Evolutionary conservation across 64 coral and sea anemone genomes (phyloP).

Genomic region (Stylophora pistillata): DNA sequence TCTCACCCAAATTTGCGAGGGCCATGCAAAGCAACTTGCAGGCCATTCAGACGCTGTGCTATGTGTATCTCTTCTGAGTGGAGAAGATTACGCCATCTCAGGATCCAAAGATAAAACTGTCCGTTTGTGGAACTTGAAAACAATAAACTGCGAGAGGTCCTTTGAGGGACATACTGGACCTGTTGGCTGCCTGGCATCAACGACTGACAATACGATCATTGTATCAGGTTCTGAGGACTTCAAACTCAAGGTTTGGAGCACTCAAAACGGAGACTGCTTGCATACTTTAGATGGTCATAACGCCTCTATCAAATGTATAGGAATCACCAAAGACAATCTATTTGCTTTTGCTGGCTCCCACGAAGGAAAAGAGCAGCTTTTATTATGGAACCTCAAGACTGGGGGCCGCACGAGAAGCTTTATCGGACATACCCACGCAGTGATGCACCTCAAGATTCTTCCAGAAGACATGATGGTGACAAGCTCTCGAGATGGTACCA

Average conservation of each 20-base stretch:
- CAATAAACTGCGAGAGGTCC: constrained; percentile 26
- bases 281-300: constrained; percentile 56
- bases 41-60: constrained; percentile 71
- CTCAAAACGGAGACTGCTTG: constrained; percentile 13
- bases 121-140: constrained; percentile 65
- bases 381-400: constrained; percentile 66
- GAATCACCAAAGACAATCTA: constrained; percentile 60
- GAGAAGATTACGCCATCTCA: constrained; percentile 53
- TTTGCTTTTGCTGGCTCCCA: constrained; percentile 79
- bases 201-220: constrained; percentile 36
- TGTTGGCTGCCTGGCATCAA: constrained; percentile 66
- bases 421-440: constrained; percentile 72
- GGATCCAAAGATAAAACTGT: constrained; percentile 82
- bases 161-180: constrained; percentile 61
- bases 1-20: constrained; percentile 8
- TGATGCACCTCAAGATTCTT: constrained; percentile 68
- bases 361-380: constrained; percentile 70
- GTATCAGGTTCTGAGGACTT: constrained; percentile 83
- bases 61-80: constrained; percentile 42
- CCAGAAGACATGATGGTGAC: constrained; percentile 41
- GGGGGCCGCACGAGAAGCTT: constrained; percentile 51
- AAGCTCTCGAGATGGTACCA: constrained; percentile 86
- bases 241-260: constrained; percentile 63
- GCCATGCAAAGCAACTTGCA: not conserved
- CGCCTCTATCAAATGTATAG: constrained; percentile 67